Conservation (phyloP, 2,797 vertebrate species). For the Sebastes itinus region DNA sequence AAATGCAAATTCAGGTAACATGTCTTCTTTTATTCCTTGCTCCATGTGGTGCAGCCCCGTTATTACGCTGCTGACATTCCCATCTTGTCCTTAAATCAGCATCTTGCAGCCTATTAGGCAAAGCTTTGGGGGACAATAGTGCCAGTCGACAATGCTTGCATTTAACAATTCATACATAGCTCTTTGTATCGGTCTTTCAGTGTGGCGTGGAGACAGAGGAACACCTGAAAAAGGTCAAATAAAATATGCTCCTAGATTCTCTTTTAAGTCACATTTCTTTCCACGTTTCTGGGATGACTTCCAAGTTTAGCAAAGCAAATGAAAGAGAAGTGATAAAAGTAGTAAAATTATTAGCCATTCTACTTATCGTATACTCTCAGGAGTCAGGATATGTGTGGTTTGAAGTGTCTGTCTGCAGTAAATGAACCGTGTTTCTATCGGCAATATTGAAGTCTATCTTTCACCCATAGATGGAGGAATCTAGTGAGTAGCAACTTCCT, state of each 20-base stretch:
- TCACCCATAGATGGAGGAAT: neutral
- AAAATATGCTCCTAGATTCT: conserved; percentile 23
- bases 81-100: conserved; percentile 71
- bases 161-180: conserved; percentile 41
- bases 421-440: neutral
- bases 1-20: conserved; percentile 77
- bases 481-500: neutral
- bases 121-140: conserved; percentile 67
- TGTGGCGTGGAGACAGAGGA: neutral
- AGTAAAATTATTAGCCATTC: conserved; percentile 50
- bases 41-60: conserved; percentile 41
- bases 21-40: conserved; percentile 61
- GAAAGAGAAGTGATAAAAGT: neutral
- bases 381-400: conserved; percentile 19
- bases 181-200: conserved; percentile 5
- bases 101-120: conserved; percentile 73
- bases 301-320: conserved; percentile 6
- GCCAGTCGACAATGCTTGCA: conserved; percentile 30
- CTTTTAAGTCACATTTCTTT: neutral
- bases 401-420: conserved; percentile 37
- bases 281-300: conserved; percentile 37
- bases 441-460: neutral
- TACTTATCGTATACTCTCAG: neutral
- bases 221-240: conserved; percentile 15
- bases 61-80: conserved; percentile 60